Evolutionary conservation across 2,113 vertebrate species (phyloP), one percentile per base, ranked within the genome.

Genomic region (Leptobrachium leishanense): DNA sequence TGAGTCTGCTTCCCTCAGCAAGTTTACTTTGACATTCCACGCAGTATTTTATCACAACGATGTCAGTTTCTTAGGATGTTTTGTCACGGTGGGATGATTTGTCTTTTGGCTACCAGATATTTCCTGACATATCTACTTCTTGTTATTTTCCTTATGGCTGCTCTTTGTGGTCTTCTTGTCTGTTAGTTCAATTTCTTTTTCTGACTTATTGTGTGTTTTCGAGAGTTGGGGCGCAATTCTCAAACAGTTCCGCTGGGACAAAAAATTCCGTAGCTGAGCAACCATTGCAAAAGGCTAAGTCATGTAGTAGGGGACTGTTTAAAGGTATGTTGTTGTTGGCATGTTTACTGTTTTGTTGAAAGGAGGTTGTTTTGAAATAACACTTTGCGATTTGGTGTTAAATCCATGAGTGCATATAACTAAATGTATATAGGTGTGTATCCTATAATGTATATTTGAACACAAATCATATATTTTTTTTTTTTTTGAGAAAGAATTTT

Each of bases 61-160:
- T 68, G 78, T 74, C 78, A 39, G 59, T 50, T 74, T 81, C n/a
- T 11, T 42, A 62, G 53, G 71, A 81, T 74, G 66, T 68, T 68
- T 62, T 81, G 78, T 81, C 64, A 66, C 41, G 53, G n/a, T 46
- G 78, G 50, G 78, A 68, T 67, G 77, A 74, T 79, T 79, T 74
- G 77, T 73, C 70, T 79, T 57, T 70, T 79, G 62, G 62, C 77
- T 67, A 46, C 63, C 63, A 40, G 77, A 67, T 74, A 79, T 59
- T 72, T 79, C 50, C 2, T 73, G 70, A 73, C 66, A 57, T 55
- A 72, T 66, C 69, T 40, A 54, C 9, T 46, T 66, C 39, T 68
- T 63, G 41, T 68, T 53, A 63, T 50, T 44, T 81, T 81, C 53
- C 57, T 59, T 40, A 43, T 69, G n/a, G 54, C 44, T 72, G 31